Evolutionary conservation across 2,113 vertebrate genomes (phyloP).

Genomic region (Lepisosteus osseus): DNA sequence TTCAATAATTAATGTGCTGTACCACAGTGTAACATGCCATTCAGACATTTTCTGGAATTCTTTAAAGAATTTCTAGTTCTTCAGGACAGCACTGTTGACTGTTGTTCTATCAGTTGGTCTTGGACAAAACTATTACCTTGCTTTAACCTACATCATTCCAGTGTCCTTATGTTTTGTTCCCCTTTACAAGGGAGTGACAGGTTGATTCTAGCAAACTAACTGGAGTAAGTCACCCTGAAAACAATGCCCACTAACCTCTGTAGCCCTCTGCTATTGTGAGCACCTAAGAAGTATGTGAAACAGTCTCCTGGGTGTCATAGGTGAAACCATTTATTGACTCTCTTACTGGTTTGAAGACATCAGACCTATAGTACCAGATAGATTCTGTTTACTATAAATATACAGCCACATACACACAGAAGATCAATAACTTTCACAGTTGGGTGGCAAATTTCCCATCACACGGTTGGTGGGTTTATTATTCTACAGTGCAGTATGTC

Average conservation of each 20-base stretch:
- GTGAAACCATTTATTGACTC: neutral
- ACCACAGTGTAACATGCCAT: too few species aligned
- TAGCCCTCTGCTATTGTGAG: neutral
- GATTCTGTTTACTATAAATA: neutral
- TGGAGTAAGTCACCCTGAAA: neutral
- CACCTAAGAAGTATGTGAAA: neutral
- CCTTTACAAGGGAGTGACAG: neutral
- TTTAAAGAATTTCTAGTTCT: too few species aligned
- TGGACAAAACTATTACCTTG: too few species aligned
- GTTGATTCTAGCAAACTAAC: neutral
- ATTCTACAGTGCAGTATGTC: neutral
- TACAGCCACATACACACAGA: neutral
- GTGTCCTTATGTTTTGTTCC: neutral
- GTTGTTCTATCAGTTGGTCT: too few species aligned
- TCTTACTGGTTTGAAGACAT: neutral
- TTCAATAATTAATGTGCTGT: too few species aligned
- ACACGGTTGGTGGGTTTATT: neutral
- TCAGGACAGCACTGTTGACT: too few species aligned
- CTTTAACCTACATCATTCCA: too few species aligned
- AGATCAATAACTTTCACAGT: too few species aligned
- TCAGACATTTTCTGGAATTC: too few species aligned
- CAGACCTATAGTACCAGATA: neutral
- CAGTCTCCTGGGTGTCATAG: neutral
- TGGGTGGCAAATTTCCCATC: too few species aligned
- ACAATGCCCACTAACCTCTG: neutral